Conservation (phyloP, 2,888 invertebrate species). For the Diaphora mendica region DNA sequence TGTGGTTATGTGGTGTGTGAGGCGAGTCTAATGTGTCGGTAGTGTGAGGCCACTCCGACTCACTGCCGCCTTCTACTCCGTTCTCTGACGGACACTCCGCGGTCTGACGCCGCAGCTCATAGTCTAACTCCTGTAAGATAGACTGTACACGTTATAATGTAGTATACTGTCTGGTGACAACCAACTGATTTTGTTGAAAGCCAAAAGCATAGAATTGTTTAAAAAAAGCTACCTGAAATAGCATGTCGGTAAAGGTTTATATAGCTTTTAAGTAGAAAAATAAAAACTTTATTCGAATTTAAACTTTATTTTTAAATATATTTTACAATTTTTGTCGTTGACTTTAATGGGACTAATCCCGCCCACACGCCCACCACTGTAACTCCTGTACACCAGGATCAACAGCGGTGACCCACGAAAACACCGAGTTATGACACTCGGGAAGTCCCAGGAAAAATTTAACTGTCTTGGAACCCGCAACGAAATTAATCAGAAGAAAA, state of each 20-base stretch:
- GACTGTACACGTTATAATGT: constrained; percentile 25
- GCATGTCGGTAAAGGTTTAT: not conserved
- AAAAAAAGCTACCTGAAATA: not conserved
- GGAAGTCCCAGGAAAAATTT: too few species aligned
- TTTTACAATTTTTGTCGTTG: not conserved
- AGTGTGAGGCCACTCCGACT: constrained; percentile 90
- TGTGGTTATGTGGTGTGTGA: constrained; percentile 86
- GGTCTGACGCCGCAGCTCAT: constrained; percentile 90
- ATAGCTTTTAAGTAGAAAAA: not conserved
- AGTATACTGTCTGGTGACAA: constrained; percentile 8
- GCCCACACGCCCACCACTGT: too few species aligned
- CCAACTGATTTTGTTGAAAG: not conserved
- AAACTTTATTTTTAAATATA: not conserved
- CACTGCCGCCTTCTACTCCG: constrained; percentile 83
- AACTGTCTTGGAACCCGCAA: too few species aligned
- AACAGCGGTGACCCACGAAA: too few species aligned
- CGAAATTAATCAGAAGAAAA: too few species aligned
- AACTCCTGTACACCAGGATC: too few species aligned
- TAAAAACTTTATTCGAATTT: not conserved
- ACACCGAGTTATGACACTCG: too few species aligned
- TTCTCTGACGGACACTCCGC: constrained; percentile 85
- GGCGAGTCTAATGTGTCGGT: constrained; percentile 85
- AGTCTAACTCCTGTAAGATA: constrained; percentile 89
- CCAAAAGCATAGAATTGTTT: not conserved
- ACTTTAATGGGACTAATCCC: too few species aligned